Conservation (phyloP, 1,140 invertebrate genomes). For the Pachypeltis micranthus region DNA sequence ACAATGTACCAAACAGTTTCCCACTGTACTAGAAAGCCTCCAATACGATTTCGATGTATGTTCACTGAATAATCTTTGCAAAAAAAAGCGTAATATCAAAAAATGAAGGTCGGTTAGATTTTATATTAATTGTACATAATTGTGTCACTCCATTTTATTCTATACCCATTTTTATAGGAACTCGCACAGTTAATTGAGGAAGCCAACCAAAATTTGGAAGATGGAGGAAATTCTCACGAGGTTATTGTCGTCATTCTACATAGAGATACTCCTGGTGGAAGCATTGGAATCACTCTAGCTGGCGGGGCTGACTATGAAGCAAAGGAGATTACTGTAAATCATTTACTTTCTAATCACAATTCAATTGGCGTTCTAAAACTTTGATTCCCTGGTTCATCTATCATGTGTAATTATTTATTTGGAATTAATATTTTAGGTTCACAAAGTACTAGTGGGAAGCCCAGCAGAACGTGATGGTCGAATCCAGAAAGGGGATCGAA, state of each 20-base stretch:
- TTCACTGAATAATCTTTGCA: no score
- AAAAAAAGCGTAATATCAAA: no score
- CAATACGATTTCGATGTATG: no score
- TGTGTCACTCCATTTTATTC: background rate
- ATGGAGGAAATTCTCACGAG: constrained; percentile 37
- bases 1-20: no score
- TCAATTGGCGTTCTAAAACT: background rate
- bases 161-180: constrained; percentile 37
- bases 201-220: constrained; percentile 46
- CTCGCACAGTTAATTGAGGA: constrained; percentile 50
- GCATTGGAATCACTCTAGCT: constrained; percentile 73
- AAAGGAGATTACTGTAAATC: constrained; percentile 77
- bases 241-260: constrained; percentile 48
- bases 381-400: no score
- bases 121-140: no score
- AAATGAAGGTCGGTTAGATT: no score
- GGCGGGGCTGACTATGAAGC: constrained; percentile 79
- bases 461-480: constrained; percentile 73
- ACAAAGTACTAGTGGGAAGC: constrained; percentile 72
- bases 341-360: background rate
- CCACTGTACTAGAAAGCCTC: no score
- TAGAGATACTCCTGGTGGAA: constrained; percentile 51
- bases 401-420: no score
- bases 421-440: constrained; percentile 54
- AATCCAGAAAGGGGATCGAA: constrained; percentile 73